phyloP scores from a whole-genome alignment of 2,888 invertebrate genomes.

The Lottia scabra region DNA sequence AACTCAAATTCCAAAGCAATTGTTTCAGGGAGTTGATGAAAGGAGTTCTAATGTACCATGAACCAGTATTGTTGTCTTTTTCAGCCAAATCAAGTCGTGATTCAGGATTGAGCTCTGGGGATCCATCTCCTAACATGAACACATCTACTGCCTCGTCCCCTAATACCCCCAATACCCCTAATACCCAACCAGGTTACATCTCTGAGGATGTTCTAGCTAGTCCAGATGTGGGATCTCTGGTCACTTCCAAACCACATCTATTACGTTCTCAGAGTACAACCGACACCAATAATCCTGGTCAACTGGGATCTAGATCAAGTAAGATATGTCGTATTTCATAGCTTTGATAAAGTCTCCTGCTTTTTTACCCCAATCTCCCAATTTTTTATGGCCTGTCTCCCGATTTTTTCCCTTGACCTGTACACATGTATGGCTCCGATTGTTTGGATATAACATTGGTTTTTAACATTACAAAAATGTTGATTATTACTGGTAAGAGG shows the following conservation, averaged over 20 bases:
- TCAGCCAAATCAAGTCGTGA: conserved; percentile 60
- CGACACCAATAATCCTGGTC: conserved; percentile 10
- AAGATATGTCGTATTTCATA: conserved; percentile 7
- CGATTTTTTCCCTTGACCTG: too few species aligned
- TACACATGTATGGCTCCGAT: too few species aligned
- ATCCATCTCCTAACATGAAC: conserved; percentile 60
- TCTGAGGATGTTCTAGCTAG: not conserved
- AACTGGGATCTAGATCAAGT: conserved; percentile 28
- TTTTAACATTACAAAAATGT: too few species aligned
- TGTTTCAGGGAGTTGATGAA: too few species aligned
- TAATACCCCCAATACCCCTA: too few species aligned
- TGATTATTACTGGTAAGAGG: too few species aligned
- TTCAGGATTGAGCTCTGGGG: conserved; percentile 64
- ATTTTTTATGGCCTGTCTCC: too few species aligned
- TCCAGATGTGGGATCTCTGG: conserved; percentile 18
- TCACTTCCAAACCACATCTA: conserved; percentile 23
- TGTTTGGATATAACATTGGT: too few species aligned
- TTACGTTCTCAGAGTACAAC: conserved; percentile 26
- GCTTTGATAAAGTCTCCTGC: too few species aligned
- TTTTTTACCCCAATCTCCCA: too few species aligned
- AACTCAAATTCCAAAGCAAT: too few species aligned
- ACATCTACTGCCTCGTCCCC: conserved; percentile 32
- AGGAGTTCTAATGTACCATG: too few species aligned
- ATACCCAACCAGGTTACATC: not conserved
- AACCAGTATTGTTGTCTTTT: conserved; percentile 1